A percentile compares a stretch with the other conserved stretches of the same genome.
phyloP scores from a whole-genome alignment of 2,797 vertebrate species.

The Helicolenus hilgendorfi region DNA sequence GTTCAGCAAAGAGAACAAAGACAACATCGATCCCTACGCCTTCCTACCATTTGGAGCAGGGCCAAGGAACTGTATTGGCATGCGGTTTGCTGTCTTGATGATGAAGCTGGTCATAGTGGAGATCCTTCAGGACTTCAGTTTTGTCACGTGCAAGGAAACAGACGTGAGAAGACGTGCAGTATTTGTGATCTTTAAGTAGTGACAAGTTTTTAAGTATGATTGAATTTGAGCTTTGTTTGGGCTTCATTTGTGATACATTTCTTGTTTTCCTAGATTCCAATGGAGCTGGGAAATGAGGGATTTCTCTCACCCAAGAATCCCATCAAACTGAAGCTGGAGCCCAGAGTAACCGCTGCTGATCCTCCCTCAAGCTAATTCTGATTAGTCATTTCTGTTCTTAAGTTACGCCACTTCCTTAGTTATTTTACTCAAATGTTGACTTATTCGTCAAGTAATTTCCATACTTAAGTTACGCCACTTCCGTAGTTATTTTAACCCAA shows the following conservation, averaged over 20 bases:
- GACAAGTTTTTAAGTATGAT: background rate
- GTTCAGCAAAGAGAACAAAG: conserved; percentile 93
- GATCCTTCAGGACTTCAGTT: conserved; percentile 90
- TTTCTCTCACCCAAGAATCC: conserved; percentile 76
- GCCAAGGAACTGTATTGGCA: conserved; percentile 94
- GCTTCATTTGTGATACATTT: background rate
- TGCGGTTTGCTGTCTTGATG: conserved; percentile 91
- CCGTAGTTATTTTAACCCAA: too few species aligned
- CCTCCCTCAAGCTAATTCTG: background rate
- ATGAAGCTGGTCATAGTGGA: conserved; percentile 88
- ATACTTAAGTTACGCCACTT: too few species aligned
- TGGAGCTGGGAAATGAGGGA: conserved; percentile 60
- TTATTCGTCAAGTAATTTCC: too few species aligned
- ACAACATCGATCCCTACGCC: conserved; percentile 82
- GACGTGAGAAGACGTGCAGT: conserved; percentile 78
- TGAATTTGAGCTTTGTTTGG: background rate
- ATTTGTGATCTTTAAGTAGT: background rate
- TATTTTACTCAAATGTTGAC: too few species aligned
- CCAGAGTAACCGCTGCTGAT: conserved; percentile 44
- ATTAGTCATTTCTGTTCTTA: background rate
- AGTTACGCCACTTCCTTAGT: too few species aligned
- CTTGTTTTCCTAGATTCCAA: conserved; percentile 72
- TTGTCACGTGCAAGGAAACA: conserved; percentile 92
- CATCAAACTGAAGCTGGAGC: conserved; percentile 82
- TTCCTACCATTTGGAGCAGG: conserved; percentile 94